phyloP scores from a whole-genome alignment of 2,113 vertebrate species.

The Lichenostomus cassidix region DNA sequence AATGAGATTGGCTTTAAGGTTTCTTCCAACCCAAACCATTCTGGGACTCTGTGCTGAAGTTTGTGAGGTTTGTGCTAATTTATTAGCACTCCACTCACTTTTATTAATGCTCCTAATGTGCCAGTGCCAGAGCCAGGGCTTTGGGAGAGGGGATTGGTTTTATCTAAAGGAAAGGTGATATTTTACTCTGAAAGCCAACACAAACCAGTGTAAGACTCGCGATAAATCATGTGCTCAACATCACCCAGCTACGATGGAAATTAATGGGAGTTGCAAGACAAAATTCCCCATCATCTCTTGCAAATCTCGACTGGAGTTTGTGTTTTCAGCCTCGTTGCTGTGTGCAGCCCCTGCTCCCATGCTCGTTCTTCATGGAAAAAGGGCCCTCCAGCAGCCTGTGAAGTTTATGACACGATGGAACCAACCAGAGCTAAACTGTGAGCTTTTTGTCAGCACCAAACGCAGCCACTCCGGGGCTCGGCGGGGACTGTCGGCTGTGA shows the following conservation, averaged over 20 bases:
- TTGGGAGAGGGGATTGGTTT: neutral
- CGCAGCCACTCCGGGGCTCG: neutral
- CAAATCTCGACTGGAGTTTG: neutral
- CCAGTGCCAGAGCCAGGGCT: neutral
- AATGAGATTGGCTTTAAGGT: neutral
- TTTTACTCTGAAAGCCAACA: slow-evolving; percentile 19
- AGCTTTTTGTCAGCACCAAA: slow-evolving; percentile 12
- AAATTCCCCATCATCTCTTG: neutral
- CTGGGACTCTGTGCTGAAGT: neutral
- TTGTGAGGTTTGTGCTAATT: neutral
- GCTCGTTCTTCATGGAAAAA: neutral
- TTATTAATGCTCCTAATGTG: neutral
- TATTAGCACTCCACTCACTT: neutral
- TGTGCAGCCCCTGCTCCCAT: fast-evolving
- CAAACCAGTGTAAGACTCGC: fast-evolving
- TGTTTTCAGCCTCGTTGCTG: neutral
- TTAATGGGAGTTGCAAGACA: neutral
- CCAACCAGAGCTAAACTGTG: neutral
- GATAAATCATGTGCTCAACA: neutral
- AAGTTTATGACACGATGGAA: neutral
- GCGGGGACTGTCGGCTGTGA: fast-evolving
- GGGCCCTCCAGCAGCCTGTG: slow-evolving; percentile 27
- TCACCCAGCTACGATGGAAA: neutral
- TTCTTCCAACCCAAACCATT: neutral
- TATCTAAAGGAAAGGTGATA: neutral